These are phyloP conservation scores for Mus pahari DNA, from an alignment of 2,113 vertebrate species.

Conservation along the genomic window DNA sequence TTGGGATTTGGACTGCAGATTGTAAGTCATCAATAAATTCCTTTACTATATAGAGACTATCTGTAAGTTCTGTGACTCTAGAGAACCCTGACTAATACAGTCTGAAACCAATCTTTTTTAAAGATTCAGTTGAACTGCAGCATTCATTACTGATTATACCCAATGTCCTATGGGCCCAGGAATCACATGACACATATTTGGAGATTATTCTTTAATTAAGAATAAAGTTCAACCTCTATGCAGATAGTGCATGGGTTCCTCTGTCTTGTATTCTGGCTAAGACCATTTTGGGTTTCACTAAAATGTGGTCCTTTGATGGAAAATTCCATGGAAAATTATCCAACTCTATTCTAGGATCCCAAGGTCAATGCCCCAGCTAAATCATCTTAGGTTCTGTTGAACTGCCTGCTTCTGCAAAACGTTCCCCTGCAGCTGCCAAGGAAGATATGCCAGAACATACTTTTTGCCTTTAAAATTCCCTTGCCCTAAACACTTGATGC, in stretches of 20 bases:
- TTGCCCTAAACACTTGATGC: neutral
- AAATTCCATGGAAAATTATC: neutral
- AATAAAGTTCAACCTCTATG: constrained; percentile 13
- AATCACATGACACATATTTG: neutral
- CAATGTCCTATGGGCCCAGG: neutral
- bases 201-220: neutral
- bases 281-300: neutral
- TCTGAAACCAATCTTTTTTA: neutral
- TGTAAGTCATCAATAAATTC: too few relatives aligned
- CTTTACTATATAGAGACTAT: too few relatives aligned
- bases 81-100: too few relatives aligned
- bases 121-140: neutral
- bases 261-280: neutral
- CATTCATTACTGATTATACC: neutral
- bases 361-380: neutral
- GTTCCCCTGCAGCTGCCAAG: neutral
- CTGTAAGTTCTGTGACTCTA: too few relatives aligned
- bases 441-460: neutral
- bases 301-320: neutral
- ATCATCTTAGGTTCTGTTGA: neutral
- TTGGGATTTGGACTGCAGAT: too few relatives aligned
- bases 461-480: neutral
- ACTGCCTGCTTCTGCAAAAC: neutral
- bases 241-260: neutral
- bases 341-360: neutral